Percentiles rank a stretch among this genome's conserved stretches.
These are phyloP conservation scores for Oryzias sinensis DNA, from an alignment of 2,797 vertebrate genomes.

Conservation along the genomic window DNA sequence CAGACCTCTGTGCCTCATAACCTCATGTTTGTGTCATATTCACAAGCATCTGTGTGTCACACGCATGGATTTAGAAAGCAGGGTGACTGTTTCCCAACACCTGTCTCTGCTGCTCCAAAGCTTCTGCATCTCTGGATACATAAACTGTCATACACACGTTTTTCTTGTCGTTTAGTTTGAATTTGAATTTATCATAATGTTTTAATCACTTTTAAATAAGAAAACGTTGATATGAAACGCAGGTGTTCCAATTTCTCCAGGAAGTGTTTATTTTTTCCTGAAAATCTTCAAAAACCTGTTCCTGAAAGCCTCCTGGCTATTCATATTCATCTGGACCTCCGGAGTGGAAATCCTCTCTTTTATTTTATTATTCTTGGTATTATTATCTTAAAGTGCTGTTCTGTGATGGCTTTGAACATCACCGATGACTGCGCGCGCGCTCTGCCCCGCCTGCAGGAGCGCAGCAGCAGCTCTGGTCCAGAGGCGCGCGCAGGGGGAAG, in stretches of 20 bases:
- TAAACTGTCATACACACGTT: constrained; percentile 12
- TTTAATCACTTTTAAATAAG: not conserved
- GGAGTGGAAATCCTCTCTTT: constrained; percentile 11
- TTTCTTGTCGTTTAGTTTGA: constrained; percentile 16
- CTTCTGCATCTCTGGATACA: constrained; percentile 37
- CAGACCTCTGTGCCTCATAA: constrained; percentile 31
- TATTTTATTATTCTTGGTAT: too few species aligned
- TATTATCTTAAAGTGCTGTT: too few species aligned
- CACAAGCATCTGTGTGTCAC: constrained; percentile 48
- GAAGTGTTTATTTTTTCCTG: not conserved
- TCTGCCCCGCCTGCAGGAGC: too few species aligned
- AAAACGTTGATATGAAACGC: too few species aligned
- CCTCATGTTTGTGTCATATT: constrained; percentile 44
- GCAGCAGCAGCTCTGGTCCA: too few species aligned
- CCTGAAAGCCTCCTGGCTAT: constrained; percentile 1
- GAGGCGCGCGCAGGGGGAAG: constrained; percentile 39
- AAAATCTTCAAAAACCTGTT: constrained; percentile 8
- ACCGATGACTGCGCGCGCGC: too few species aligned
- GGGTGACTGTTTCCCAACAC: constrained; percentile 47
- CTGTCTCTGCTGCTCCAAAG: constrained; percentile 55
- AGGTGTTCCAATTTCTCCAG: too few species aligned
- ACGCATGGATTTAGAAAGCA: constrained; percentile 58
- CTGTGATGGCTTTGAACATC: too few species aligned
- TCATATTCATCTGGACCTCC: constrained; percentile 2
- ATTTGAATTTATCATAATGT: constrained; percentile 2